Evolutionary conservation across 2,113 vertebrate species (phyloP).

Genomic region (Catagonus wagneri): DNA sequence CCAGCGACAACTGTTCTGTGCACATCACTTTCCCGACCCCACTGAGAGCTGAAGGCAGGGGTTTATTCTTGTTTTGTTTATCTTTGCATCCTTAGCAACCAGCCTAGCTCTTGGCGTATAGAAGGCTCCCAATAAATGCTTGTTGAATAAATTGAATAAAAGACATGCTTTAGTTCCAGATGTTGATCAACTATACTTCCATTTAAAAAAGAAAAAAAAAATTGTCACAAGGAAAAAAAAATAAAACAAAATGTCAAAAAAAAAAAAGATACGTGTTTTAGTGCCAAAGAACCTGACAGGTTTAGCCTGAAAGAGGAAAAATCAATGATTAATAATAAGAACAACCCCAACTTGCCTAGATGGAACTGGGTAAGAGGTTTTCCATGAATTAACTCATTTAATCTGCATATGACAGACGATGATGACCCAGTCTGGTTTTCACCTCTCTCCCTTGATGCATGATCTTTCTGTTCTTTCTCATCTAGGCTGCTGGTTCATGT

Average conservation of each 20-base stretch:
- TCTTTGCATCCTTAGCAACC: constrained; percentile 32
- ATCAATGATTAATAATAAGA: background rate
- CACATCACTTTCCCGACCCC: background rate
- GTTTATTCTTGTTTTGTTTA: constrained; percentile 30
- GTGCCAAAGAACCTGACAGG: constrained; percentile 12
- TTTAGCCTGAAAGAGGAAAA: constrained; percentile 41
- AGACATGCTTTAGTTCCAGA: background rate
- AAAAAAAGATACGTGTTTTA: background rate
- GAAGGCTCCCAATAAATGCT: background rate
- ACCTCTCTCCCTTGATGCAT: background rate
- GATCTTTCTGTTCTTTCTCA: constrained; percentile 8
- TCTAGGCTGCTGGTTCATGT: background rate
- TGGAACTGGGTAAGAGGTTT: background rate
- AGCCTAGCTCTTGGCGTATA: background rate
- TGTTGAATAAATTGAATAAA: constrained; percentile 46
- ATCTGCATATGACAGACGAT: background rate
- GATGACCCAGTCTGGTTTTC: background rate
- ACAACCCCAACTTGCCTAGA: background rate
- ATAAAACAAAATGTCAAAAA: too few species aligned
- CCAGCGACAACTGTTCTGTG: background rate
- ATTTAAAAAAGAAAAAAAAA: too few species aligned
- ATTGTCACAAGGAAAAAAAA: too few species aligned
- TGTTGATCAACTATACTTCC: too few species aligned
- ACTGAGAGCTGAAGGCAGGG: background rate
- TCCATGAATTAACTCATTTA: constrained; percentile 27